phyloP scores from a whole-genome alignment of 2,888 invertebrate species.

The Sinotaia quadrata region DNA sequence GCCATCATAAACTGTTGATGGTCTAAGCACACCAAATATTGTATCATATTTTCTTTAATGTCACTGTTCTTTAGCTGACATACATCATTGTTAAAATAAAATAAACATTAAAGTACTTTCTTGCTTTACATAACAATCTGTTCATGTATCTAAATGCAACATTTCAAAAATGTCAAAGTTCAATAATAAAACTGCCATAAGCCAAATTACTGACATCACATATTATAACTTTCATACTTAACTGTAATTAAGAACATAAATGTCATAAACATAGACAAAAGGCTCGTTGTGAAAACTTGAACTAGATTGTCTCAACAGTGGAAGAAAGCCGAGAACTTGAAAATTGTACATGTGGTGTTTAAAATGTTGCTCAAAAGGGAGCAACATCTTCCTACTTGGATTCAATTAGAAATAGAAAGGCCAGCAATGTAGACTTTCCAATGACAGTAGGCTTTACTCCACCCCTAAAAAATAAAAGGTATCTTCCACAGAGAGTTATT shows the following conservation, averaged over 20 bases:
- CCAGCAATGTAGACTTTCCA: too few species aligned
- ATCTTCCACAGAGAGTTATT: constrained; percentile 48
- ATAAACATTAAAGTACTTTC: too few species aligned
- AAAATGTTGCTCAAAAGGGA: constrained; percentile 69
- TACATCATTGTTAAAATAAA: too few species aligned
- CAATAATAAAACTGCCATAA: not conserved
- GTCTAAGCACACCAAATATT: too few species aligned
- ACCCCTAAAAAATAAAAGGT: constrained; percentile 44
- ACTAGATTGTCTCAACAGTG: constrained; percentile 58
- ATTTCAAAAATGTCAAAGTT: too few species aligned
- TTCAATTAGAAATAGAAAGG: constrained; percentile 14
- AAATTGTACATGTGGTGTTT: constrained; percentile 24
- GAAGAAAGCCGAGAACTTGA: constrained; percentile 11
- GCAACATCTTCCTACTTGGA: constrained; percentile 46
- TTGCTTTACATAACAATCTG: too few species aligned
- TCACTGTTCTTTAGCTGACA: too few species aligned
- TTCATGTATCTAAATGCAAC: too few species aligned
- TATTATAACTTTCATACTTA: constrained; percentile 33
- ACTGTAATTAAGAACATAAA: constrained; percentile 59
- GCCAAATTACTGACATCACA: not conserved
- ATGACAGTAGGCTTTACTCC: too few species aligned
- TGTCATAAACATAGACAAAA: constrained; percentile 54
- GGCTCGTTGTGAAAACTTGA: constrained; percentile 60
- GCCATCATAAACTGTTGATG: constrained; percentile 21
- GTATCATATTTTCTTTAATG: too few species aligned